Percentiles rank a stretch among this genome's conserved stretches.
Conservation (phyloP, 2,797 vertebrate genomes). For the Carcharodon carcharias region DNA sequence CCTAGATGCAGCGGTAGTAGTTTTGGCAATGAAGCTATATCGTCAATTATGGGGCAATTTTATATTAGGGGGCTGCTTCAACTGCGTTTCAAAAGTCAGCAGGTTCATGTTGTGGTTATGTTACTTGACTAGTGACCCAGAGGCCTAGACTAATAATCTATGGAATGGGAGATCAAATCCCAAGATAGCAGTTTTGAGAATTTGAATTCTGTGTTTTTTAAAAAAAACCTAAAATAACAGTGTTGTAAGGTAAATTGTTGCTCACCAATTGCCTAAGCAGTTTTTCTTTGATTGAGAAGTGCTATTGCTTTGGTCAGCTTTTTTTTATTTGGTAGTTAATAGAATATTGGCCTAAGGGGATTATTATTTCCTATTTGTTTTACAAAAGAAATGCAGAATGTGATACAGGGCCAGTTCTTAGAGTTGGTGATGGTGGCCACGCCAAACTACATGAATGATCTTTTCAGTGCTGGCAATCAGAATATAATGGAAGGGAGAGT, state of each 20-base stretch:
- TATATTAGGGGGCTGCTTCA: neutral
- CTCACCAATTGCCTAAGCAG: neutral
- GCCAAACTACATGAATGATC: neutral
- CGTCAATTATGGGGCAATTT: neutral
- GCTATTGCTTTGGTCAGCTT: neutral
- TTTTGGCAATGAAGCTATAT: neutral
- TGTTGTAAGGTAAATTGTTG: neutral
- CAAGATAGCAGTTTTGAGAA: neutral
- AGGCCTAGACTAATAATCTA: neutral
- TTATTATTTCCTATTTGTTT: neutral
- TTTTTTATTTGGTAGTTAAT: neutral
- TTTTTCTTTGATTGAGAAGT: neutral
- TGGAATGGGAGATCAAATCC: neutral
- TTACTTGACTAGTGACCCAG: neutral
- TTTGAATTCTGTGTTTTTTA: neutral
- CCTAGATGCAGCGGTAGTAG: too few relatives aligned
- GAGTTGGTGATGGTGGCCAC: neutral
- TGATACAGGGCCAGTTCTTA: neutral
- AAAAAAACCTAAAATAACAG: neutral
- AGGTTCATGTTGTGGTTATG: neutral
- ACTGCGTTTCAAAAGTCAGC: neutral
- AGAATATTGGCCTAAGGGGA: neutral
- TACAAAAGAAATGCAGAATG: neutral
- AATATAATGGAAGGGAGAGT: neutral
- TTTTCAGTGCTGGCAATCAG: neutral